Base-by-base conservation (phyloP, 2,888 invertebrate species). In the Nycteola revayana region DNA sequence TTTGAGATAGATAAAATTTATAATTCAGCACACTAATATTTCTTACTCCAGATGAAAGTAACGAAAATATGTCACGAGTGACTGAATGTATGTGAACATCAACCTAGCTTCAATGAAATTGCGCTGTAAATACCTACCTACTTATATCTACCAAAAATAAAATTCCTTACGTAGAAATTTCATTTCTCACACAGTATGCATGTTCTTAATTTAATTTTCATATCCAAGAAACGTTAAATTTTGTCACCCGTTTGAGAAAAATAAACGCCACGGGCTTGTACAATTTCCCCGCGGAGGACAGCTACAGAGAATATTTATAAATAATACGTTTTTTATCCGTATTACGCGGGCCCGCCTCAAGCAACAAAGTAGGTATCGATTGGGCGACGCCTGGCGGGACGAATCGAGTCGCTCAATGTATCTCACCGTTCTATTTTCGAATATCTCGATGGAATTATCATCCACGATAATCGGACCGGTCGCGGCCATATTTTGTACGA, bases 311-410 rank as follows among this genome's bases (percentile, higher is more conserved):
- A n/a, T 62, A 61, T 69, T 61, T 63, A 58, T 57, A 66, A 63
- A 58, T 62, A 49, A 34, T 44, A n/a, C 14, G 5, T 14, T 62
- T 62, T 61, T 61, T 59, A 54, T 58, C 54, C 43, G 43, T 51
- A 46, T 36, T 49, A 46, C 51, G 36, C 49, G 37, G 51, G 52
- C 53, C 66, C 63, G 64, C 64, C 60, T 62, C 51, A 33, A 39
- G 60, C 70, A 68, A 78, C 75, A 74, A 74, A 72, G 76, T 72
- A 66, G 58, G 58, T 77, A 77, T 80, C 58, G 78, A 82, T 83
- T 81, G 71, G 70, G 31, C 60, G 63, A 63, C 60, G 62, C 45
- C 36, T 36, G 42, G 54, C 56, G 60, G 60, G 50, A 53, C 61
- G 58, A 55, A 61, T 59, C 52, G 57, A 53, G 51, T 43, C 55